Percentiles rank a stretch among this genome's conserved stretches.
Evolutionary conservation across 2,888 invertebrate genomes (phyloP).

Genomic region (Campoletis raptor): DNA sequence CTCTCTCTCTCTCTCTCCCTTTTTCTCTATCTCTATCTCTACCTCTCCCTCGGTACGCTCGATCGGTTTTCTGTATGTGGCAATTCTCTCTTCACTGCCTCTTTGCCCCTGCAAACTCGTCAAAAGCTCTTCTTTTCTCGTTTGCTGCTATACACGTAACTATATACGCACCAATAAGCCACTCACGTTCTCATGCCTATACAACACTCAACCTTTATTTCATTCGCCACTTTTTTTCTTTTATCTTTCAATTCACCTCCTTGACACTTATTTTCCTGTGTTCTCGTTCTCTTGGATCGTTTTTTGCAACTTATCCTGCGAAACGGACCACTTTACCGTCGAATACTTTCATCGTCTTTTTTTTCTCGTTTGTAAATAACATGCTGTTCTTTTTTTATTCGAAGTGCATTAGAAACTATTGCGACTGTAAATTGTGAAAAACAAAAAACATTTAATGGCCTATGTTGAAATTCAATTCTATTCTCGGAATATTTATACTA

Average conservation of each 20-base stretch:
- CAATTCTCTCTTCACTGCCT: conserved; percentile 14
- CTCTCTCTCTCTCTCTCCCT: conserved; percentile 32
- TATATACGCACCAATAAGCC: conserved; percentile 52
- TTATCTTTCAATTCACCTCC: conserved; percentile 43
- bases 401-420: neutral
- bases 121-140: conserved; percentile 52
- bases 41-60: conserved; percentile 27
- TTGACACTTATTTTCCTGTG: conserved; percentile 26
- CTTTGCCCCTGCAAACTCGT: conserved; percentile 39
- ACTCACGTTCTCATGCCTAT: conserved; percentile 53
- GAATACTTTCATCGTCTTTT: neutral
- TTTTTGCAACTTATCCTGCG: conserved; percentile 29
- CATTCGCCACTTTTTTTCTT: conserved; percentile 55
- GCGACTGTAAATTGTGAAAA: neutral
- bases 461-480: neutral
- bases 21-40: conserved; percentile 41
- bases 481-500: neutral
- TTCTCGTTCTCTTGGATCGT: conserved; percentile 4
- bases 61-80: conserved; percentile 50
- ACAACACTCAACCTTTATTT: conserved; percentile 32
- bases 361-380: neutral
- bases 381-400: neutral
- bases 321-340: neutral
- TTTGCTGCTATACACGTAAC: conserved; percentile 49
- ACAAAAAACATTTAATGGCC: neutral